These are phyloP conservation scores for Cantharis nigra DNA, from an alignment of 2,888 invertebrate genomes.

Conservation along the genomic window DNA sequence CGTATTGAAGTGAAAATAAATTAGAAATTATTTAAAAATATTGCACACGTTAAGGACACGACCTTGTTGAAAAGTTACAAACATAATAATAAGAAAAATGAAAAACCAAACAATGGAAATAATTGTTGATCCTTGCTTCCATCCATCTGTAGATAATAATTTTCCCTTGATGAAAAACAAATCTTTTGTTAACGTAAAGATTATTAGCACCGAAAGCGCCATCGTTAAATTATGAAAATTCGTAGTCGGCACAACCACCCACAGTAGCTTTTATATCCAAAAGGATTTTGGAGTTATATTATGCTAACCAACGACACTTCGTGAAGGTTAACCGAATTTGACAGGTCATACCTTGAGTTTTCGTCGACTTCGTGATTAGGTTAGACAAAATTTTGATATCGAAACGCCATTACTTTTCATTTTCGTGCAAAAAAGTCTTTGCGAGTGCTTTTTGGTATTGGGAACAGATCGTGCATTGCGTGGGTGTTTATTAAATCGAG, in stretches of 20 bases:
- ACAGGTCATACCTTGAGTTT: background rate
- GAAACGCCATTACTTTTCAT: background rate
- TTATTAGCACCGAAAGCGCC: background rate
- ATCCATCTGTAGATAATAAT: background rate
- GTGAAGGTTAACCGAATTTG: background rate
- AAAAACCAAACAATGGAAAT: background rate
- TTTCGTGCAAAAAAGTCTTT: background rate
- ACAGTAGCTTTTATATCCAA: background rate
- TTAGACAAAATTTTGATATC: background rate
- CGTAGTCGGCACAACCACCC: background rate
- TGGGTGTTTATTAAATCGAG: conserved; percentile 1
- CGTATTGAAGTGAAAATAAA: background rate
- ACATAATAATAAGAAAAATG: background rate
- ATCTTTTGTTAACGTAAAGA: background rate
- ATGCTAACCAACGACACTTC: background rate
- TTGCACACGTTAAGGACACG: background rate
- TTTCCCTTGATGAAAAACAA: background rate
- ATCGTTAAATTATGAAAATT: background rate
- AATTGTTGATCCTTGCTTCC: background rate
- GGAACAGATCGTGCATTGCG: background rate
- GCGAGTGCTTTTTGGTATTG: background rate
- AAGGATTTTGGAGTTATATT: background rate
- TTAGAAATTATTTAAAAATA: background rate
- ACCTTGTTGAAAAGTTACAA: background rate
- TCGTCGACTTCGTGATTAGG: background rate